A percentile compares a stretch with the other conserved stretches of the same genome.
phyloP scores from a whole-genome alignment of 2,888 invertebrate genomes.

The Nephrotoma flavescens region DNA sequence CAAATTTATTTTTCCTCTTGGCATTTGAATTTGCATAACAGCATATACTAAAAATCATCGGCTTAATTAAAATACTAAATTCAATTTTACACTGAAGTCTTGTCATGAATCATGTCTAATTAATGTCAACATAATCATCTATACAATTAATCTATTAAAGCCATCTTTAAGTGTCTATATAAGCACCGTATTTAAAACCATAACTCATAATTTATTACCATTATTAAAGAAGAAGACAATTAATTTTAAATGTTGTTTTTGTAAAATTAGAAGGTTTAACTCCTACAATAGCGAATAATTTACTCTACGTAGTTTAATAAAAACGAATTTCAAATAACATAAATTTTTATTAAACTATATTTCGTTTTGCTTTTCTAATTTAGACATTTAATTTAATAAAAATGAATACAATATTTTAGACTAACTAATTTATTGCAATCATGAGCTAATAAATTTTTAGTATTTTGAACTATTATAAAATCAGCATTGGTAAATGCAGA shows the following conservation, averaged over 20 bases:
- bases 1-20: not conserved
- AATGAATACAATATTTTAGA: not conserved
- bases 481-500: not conserved
- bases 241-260: not conserved
- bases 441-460: not conserved
- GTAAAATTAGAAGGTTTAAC: not conserved
- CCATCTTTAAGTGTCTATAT: not conserved
- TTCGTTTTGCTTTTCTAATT: not conserved
- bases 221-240: not conserved
- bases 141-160: not conserved
- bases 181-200: not conserved
- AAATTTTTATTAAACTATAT: not conserved
- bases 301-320: not conserved
- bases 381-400: not conserved
- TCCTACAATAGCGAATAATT: not conserved
- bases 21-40: not conserved
- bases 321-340: not conserved
- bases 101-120: not conserved
- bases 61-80: not conserved
- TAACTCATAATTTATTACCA: not conserved
- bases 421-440: not conserved
- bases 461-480: not conserved
- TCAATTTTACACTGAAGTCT: too few relatives aligned
- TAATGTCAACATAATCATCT: not conserved
- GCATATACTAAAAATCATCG: not conserved